Base-by-base conservation (phyloP, 2,888 invertebrate genomes). In the Phengaris arion region DNA sequence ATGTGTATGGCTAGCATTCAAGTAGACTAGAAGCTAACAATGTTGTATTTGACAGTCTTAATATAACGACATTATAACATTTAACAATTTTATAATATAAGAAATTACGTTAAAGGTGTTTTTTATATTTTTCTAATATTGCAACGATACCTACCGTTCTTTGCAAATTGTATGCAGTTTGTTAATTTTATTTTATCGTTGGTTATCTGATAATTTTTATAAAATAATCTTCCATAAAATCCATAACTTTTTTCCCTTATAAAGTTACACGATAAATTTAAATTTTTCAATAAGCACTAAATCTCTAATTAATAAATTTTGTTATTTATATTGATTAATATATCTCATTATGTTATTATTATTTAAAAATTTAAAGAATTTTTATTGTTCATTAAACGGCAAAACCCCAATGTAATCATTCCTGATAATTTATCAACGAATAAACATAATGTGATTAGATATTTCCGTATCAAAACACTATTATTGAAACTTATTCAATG, bases 381-480 rank as follows among this genome's bases (percentile, higher is more conserved):
- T 8, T 35, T 35, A 12, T 64, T 59, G 7, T 59, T 64, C 35
- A 12, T 12, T 2, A 64, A 64, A 35, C 35, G 35, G 5, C 35
- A 35, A 35, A 12, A 64, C 35, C 64, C 12, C 64, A 12, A 6
- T 64, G 35, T 64, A 35, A 12, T 35, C 64, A 35, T 35, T 1
- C 5, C 6, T 64, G 64, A 64, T 64, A 13, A 45, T 64, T 64
- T 64, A 64, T 64, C 64, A 64, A 64, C 2, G 13, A 64, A 64
- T 64, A 64, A 64, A 45, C 35, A 64, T 13, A 45, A 13, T 35
- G 9, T 22, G 64, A 64, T 64, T 64, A 64, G 64, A 64, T 64
- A 64, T 45, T 64, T 45, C 64, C 35, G 12, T 64, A 12, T 45
- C 64, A 35, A 55, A n/a, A 35, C 52, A 10, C 10, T 64, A 35